Base-by-base conservation (phyloP, 2,797 vertebrate genomes). In the Anniella stebbinsi region DNA sequence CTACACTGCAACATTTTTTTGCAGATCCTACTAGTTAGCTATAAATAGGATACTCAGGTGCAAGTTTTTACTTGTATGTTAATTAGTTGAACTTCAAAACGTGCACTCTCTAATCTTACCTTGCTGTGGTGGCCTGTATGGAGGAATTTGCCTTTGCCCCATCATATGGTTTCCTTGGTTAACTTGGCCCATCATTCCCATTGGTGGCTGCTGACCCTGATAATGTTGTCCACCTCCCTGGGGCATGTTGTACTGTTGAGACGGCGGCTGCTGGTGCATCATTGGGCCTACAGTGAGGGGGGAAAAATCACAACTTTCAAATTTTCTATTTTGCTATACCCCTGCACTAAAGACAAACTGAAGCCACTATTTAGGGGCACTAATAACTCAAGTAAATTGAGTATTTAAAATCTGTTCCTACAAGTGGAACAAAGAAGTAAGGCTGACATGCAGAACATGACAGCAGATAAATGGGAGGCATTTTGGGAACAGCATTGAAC, bases 131-230 rank as follows among this genome's bases (percentile, higher is more conserved):
- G 99, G 99, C 94, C 99, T 98, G 94, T 99, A 99, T 0, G 99
- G 99, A 33, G 99, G 99, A 97, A 99, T 99, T 92, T 99, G 99
- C 93, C 99, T 98, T 97, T 99, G 99, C 30, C 98, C 98, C 97
- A 99, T 99, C 96, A 99, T 99, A 83, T 99, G 99, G 95, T 98
- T 99, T 87, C 99, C 98, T 95, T 99, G 98, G 97, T 97, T 99
- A 89, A 99, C 98, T 94, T 99, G 99, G 45, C 98, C 98, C 98
- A 99, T 99, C 98, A 99, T 99, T 87, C 97, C 98, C 98, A 99
- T 99, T 0, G 99, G 98, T 21, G 98, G 99, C 96, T 99, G 99
- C 92, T 99, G 99, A 38, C 98, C 99, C 95, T 99, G 99, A 96
- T 99, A 99, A 96, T 99, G 99, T 93, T 99, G 99, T 25, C 98